Base-by-base conservation (phyloP, 2,888 invertebrate genomes). In the Clunio marinus region DNA sequence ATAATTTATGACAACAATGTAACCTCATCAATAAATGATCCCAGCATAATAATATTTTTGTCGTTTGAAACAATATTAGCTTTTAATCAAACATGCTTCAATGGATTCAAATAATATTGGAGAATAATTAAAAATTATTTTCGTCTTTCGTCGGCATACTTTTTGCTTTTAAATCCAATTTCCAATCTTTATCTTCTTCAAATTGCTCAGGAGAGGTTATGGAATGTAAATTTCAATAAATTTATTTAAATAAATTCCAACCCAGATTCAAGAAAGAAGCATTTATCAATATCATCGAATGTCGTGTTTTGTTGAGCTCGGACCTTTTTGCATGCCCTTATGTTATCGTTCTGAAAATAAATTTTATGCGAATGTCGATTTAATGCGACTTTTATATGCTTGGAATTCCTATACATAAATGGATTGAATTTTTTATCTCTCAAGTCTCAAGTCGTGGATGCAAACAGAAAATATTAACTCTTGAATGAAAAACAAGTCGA, bases 1-100 rank as follows among this genome's bases (percentile, higher is more conserved):
- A n/a, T n/a, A n/a, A n/a, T n/a, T n/a, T n/a, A n/a, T n/a, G n/a
- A n/a, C n/a, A n/a, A n/a, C n/a, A n/a, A n/a, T n/a, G n/a, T n/a
- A n/a, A n/a, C n/a, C n/a, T n/a, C n/a, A n/a, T n/a, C n/a, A n/a
- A n/a, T n/a, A n/a, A n/a, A n/a, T n/a, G n/a, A n/a, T n/a, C n/a
- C n/a, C n/a, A n/a, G n/a, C n/a, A n/a, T n/a, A 41, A 41, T n/a
- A 41, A 17, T 51, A 51, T 51, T 51, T 51, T 17, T 17, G 17
- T 51, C 8, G 22, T 51, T n/a, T 51, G 10, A 51, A 17, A 25
- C 57, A 57, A 57, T 32, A 60, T 60, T 60, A 32, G 60, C 60
- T 60, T 60, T 60, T 60, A 60, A 60, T 60, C 60, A 60, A 35
- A 35, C 17, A 35, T 20, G 60, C 60, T 37, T 35, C 35, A 20